A percentile compares a stretch with the other conserved stretches of the same genome.
Evolutionary conservation across 1,140 invertebrate genomes (phyloP).

Genomic region (Babylonia areolata): DNA sequence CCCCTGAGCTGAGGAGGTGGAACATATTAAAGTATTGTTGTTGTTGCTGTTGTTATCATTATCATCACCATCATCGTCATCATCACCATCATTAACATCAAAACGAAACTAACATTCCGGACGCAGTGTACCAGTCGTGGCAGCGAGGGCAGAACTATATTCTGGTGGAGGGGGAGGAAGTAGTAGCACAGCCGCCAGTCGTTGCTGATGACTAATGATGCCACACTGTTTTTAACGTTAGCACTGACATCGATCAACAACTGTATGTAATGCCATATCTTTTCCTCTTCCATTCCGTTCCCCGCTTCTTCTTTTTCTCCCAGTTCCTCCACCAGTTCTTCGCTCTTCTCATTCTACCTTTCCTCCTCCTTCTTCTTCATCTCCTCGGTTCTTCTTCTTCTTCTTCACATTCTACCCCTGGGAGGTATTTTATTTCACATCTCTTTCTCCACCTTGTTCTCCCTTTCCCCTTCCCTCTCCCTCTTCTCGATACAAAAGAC

Average conservation of each 20-base stretch:
- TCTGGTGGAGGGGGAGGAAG: background rate
- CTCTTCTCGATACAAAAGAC: background rate
- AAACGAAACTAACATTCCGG: no score
- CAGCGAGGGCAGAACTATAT: background rate
- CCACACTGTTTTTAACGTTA: no score
- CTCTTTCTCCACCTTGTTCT: background rate
- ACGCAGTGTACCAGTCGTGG: background rate
- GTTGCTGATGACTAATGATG: no score
- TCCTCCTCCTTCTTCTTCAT: no score
- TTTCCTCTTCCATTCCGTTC: no score
- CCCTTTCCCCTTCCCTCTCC: background rate
- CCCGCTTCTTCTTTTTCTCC: background rate
- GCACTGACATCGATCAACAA: no score
- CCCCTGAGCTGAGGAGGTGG: no score
- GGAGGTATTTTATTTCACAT: no score
- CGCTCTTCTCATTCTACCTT: conserved; percentile 25
- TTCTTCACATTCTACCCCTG: background rate
- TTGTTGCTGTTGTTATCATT: background rate
- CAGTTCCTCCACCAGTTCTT: background rate
- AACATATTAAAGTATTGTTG: no score
- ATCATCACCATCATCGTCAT: background rate
- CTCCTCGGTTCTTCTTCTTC: no score
- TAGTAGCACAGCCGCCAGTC: background rate
- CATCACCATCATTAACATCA: no score
- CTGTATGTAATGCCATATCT: no score